These are phyloP conservation scores for Alexandromys fortis DNA, from an alignment of 2,113 vertebrate genomes.

Conservation along the genomic window DNA sequence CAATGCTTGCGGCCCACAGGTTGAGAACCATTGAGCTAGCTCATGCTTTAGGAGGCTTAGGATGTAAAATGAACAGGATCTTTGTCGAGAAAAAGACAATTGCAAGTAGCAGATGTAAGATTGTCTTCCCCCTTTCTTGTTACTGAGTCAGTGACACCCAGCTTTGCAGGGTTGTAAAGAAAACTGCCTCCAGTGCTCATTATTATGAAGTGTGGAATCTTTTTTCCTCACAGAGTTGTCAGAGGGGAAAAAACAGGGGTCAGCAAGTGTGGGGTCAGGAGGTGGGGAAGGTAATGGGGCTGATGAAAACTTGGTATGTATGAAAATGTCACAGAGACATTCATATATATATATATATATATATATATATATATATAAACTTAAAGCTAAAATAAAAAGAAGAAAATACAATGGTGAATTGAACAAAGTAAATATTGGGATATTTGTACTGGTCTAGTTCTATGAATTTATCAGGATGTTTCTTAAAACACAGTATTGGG, in stretches of 20 bases:
- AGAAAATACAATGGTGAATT: neutral
- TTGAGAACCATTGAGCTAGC: neutral
- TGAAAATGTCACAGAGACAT: neutral
- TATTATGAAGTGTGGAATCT: neutral
- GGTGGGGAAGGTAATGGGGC: neutral
- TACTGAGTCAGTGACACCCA: neutral
- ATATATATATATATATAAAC: neutral
- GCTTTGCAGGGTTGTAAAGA: too few species aligned
- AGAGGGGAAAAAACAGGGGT: neutral
- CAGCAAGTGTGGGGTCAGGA: neutral
- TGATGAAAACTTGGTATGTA: neutral
- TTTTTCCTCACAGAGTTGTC: neutral
- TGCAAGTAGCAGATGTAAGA: neutral
- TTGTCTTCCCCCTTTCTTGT: neutral
- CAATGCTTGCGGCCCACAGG: neutral
- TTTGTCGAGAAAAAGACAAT: neutral
- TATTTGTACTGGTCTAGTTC: neutral
- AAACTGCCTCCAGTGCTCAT: neutral
- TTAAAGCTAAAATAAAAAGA: neutral
- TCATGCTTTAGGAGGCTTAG: neutral
- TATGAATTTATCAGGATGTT: neutral
- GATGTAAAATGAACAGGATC: neutral
- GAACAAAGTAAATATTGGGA: neutral
- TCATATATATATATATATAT: neutral
- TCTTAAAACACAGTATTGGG: too few species aligned